Percentiles rank a stretch among this genome's conserved stretches.
These are phyloP conservation scores for Heliothis subflexa DNA, from an alignment of 1,140 invertebrate genomes.

Conservation along the genomic window DNA sequence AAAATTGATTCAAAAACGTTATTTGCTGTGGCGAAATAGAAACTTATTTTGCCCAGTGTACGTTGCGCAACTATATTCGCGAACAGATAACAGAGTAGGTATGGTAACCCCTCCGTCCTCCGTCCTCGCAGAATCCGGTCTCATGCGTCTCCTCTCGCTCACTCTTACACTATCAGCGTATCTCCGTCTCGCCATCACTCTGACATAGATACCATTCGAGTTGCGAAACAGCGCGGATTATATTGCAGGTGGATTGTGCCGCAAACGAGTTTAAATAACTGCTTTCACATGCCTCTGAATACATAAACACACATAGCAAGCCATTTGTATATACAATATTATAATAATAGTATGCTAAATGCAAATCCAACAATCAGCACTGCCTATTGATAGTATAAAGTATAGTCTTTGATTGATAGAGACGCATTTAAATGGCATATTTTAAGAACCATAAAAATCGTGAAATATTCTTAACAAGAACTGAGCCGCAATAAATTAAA, in stretches of 20 bases:
- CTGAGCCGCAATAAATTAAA: slow-evolving; percentile 1
- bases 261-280: slow-evolving; percentile 83
- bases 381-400: too few species aligned
- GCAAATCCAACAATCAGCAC: slow-evolving; percentile 24
- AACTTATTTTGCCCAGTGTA: slow-evolving; percentile 79
- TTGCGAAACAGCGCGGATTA: slow-evolving; percentile 86
- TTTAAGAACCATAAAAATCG: slow-evolving; percentile 15
- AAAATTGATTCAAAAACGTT: slow-evolving; percentile 1
- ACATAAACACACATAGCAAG: slow-evolving; percentile 47
- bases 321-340: slow-evolving; percentile 30
- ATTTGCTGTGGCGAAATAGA: slow-evolving; percentile 63
- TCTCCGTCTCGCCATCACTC: slow-evolving; percentile 60
- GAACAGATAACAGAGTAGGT: slow-evolving; percentile 82
- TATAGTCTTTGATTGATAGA: too few species aligned
- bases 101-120: slow-evolving; percentile 76
- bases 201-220: slow-evolving; percentile 82
- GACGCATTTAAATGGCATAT: slow-evolving; percentile 2
- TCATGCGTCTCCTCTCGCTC: slow-evolving; percentile 62
- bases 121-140: slow-evolving; percentile 76
- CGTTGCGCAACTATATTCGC: slow-evolving; percentile 84
- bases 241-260: slow-evolving; percentile 85
- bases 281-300: slow-evolving; percentile 77
- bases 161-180: slow-evolving; percentile 48
- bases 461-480: slow-evolving; percentile 15
- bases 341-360: slow-evolving; percentile 17